Evolutionary conservation across 2,888 invertebrate species (phyloP), one percentile per base, ranked within the genome.

Genomic region (Maniola hyperantus): DNA sequence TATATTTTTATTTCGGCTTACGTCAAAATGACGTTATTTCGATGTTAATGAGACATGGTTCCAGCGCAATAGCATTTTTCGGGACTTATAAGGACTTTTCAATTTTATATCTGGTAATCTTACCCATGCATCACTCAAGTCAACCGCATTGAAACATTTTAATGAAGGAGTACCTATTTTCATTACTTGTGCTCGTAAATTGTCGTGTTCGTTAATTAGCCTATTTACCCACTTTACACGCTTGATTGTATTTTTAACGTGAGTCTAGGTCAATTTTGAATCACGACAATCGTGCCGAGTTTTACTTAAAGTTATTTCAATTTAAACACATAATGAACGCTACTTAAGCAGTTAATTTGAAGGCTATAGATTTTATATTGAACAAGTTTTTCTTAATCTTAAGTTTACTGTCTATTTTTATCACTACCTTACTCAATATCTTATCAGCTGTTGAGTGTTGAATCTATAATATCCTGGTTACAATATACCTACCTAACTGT

Each of bases 161-260:
- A 60, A 60, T 65, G 51, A 65, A 65, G 15, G 46, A 33, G 46
- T 34, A n/a, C n/a, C n/a, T n/a, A 53, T 59, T 44, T 20, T 51
- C 39, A 58, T 26, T 59, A 33, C 39, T 64, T 33, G 53, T 13
- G 26, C 13, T 48, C 20, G 18, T 34, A 48, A 58, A 59, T 53
- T 59, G 51, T 59, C 51, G 44, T 59, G 57, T 65, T 50, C 13
- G 36, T 20, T 63, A 44, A 53, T 57, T 65, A 59, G 26, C 59
- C 65, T 33, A 59, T 59, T 59, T 59, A 59, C 59, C 65, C 36
- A 51, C 13, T 65, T 65, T 65, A 50, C 58, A 65, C 65, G 65
- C 53, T 65, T 13, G 42, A 34, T 59, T 64, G 55, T 64, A 64
- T 46, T 44, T 57, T 57, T 7, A 58, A 20, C 20, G 50, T 48